A percentile compares a stretch with the other conserved stretches of the same genome.
Evolutionary conservation across 2,797 vertebrate species (phyloP).

Genomic region (Champsocephalus gunnari): DNA sequence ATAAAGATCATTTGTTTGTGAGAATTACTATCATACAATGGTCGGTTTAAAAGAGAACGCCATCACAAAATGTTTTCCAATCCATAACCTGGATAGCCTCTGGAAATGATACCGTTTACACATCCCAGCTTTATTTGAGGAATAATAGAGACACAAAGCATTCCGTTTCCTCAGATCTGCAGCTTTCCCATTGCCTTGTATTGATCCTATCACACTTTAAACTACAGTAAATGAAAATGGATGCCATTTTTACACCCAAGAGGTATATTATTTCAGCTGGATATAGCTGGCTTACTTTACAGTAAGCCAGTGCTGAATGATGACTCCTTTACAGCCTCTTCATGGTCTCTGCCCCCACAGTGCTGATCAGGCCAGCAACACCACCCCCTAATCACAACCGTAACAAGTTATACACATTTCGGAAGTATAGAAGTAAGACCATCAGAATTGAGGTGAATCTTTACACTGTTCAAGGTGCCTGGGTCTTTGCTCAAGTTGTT

Average conservation of each 20-base stretch:
- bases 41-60: slow-evolving; percentile 7
- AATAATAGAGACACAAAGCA: slow-evolving; percentile 1
- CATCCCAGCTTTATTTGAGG: background rate
- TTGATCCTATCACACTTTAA: slow-evolving; percentile 11
- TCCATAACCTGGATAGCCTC: slow-evolving; percentile 3
- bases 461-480: background rate
- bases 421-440: slow-evolving; percentile 12
- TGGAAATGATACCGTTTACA: slow-evolving; percentile 17
- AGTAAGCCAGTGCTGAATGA: slow-evolving; percentile 5
- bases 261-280: slow-evolving; percentile 1
- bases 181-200: slow-evolving; percentile 19
- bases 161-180: slow-evolving; percentile 9
- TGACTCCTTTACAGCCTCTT: slow-evolving; percentile 8
- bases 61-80: background rate
- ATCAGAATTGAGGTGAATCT: slow-evolving; percentile 8
- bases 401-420: background rate
- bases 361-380: slow-evolving; percentile 3
- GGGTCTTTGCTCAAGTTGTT: background rate
- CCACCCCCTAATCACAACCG: background rate
- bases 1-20: background rate
- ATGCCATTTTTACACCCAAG: background rate
- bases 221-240: slow-evolving; percentile 30
- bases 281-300: slow-evolving; percentile 5
- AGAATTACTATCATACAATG: background rate
- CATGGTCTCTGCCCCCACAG: background rate